Percentiles rank a stretch among this genome's conserved stretches.
phyloP scores from a whole-genome alignment of 1,140 invertebrate genomes.

The Phocides pigmalion region DNA sequence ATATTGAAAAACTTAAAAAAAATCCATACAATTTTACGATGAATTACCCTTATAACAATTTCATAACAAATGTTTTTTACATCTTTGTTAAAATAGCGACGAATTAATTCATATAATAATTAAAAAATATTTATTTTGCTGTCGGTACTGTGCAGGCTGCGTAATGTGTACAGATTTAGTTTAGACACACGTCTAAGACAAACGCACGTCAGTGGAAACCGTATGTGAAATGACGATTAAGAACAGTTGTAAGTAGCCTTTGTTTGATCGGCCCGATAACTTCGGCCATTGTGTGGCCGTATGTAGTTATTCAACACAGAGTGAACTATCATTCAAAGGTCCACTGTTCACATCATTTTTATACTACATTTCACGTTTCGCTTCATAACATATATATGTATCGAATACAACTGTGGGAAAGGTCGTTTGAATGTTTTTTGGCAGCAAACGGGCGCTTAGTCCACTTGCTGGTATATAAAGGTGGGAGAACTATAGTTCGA shows the following conservation, averaged over 20 bases:
- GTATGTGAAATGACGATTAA: slow-evolving; percentile 82
- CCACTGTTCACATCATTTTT: slow-evolving; percentile 36
- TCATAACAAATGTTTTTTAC: no score
- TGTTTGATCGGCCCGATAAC: slow-evolving; percentile 75
- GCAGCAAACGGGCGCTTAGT: no score
- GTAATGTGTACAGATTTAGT: slow-evolving; percentile 46
- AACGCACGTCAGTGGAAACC: slow-evolving; percentile 67
- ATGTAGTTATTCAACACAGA: slow-evolving; percentile 37
- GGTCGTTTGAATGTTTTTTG: neutral
- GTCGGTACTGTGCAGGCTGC: slow-evolving; percentile 38
- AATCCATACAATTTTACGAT: no score
- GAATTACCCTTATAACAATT: no score
- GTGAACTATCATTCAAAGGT: slow-evolving; percentile 30
- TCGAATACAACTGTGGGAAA: slow-evolving; percentile 16
- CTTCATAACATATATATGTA: neutral
- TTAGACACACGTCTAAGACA: slow-evolving; percentile 59
- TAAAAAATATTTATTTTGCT: slow-evolving; percentile 39
- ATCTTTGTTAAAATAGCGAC: neutral
- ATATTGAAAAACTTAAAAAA: no score
- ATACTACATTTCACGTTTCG: slow-evolving; percentile 16
- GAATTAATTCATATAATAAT: neutral
- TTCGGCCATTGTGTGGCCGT: slow-evolving; percentile 60
- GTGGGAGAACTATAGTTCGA: no score
- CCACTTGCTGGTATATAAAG: no score
- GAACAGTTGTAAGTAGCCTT: slow-evolving; percentile 82